These are phyloP conservation scores for Dynastes grantii DNA, from an alignment of 2,888 invertebrate genomes.

Conservation along the genomic window DNA sequence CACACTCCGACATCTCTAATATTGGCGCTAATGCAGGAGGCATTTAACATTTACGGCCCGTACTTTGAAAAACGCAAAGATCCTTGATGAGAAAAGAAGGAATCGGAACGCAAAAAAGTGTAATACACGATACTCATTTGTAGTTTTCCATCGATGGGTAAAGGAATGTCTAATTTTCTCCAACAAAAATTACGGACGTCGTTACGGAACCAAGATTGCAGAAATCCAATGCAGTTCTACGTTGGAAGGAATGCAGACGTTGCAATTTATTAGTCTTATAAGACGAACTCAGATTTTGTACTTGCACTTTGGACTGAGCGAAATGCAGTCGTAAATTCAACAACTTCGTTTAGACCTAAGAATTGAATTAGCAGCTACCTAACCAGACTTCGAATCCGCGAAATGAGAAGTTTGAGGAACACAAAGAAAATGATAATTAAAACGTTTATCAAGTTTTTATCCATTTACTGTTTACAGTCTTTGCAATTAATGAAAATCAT, in stretches of 20 bases:
- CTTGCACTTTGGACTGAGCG: background rate
- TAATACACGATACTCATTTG: slow-evolving; percentile 23
- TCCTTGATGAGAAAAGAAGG: background rate
- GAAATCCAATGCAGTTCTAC: slow-evolving; percentile 15
- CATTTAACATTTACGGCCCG: slow-evolving; percentile 20
- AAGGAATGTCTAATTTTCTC: slow-evolving; percentile 39
- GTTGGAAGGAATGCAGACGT: slow-evolving; percentile 28
- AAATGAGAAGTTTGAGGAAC: too few species aligned
- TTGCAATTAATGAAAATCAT: too few species aligned
- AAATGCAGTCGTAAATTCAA: slow-evolving; percentile 12
- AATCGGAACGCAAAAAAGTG: background rate
- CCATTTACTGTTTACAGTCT: too few species aligned
- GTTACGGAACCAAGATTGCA: slow-evolving; percentile 28
- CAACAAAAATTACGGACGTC: slow-evolving; percentile 31
- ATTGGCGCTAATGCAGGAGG: slow-evolving; percentile 23
- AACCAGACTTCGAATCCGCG: background rate
- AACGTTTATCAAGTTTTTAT: too few species aligned
- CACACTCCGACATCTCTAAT: slow-evolving; percentile 28
- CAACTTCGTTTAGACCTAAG: background rate
- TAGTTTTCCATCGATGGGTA: slow-evolving; percentile 12
- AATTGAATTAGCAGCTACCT: background rate
- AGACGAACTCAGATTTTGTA: slow-evolving; percentile 5
- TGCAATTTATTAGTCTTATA: slow-evolving; percentile 37
- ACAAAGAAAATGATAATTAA: too few species aligned
- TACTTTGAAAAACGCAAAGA: background rate